Base-by-base conservation (phyloP, 2,113 vertebrate species). In the Azemiops feae region DNA sequence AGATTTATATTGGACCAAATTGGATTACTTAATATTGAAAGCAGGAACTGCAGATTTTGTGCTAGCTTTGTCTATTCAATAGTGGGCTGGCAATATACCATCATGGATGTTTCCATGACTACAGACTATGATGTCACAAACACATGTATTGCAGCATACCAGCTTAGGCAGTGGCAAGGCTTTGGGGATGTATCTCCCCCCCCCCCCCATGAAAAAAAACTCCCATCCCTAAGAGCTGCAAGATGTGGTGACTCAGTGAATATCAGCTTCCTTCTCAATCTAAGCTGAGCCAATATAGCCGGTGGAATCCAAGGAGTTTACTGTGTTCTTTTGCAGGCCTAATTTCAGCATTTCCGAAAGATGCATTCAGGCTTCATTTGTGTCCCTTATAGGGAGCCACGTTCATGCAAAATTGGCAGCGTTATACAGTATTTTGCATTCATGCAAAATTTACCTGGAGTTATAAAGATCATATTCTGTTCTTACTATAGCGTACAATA, bases 61-160 rank as follows among this genome's bases (percentile, higher is more conserved):
- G 34, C n/a, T 7, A 0, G 0, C 87, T 81, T 39, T 34, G 85
- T 85, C 30, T 57, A 74, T 94, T 57, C 3, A 5, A 0, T 1
- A 11, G 0, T 88, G 64, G 88, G 45, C 53, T 55, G 85, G 8
- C 27, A 58, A 57, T 52, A 95, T 0, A 92, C 95, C 96, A 96
- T 96, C 96, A 1, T 92, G 12, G 1, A 57, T 4, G 5, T 89
- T 94, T 52, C 95, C 93, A 16, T 89, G 95, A 96, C 1, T 2
- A 95, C 95, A 95, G 97, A 95, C 96, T 87, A 47, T 95, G 95
- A 85, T 54, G 60, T 96, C 95, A 90, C 34, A 60, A 43, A 94
- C 92, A 94, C 57, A 89, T 92, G 93, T 93, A 94, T 94, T 89
- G 18, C 2, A 88, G 92, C 86, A 4, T 45, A 85, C 64, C 74